Evolutionary conservation across 2,888 invertebrate species (phyloP), one percentile per base, ranked within the genome.

Genomic region (Heliconius cydno): DNA sequence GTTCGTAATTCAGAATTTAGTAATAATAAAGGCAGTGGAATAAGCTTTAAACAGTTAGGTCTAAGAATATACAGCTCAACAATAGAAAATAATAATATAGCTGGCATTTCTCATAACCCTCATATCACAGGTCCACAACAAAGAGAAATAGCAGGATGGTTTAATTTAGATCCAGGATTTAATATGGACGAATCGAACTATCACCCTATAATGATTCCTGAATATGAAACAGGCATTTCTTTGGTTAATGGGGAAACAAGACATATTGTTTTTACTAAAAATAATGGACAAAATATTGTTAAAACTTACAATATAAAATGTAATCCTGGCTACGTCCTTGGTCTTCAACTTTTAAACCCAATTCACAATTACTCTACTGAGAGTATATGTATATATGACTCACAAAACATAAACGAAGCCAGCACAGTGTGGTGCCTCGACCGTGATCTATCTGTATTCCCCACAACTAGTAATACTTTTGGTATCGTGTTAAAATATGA

Each of bases 21-120:
- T 1, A 96, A 97, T 77, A 99, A 99, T 88, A 96, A 96, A 85
- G 98, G 98, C 7, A 98, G 98, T 86, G 99, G 99, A 15, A 96
- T 99, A 15, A 97, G 98, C 88, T 96, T 99, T 81, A 98, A 98
- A 86, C 98, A 98, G 90, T 94, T 99, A 41, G 98, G 98, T 28
- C 94, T 98, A 34, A 97, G 96, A 88, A 96, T 98, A 38, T 96
- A 96, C 79, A 97, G 97, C 80, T 97, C 98, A 12, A 94, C 95
- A 0, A 97, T 99, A 80, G 97, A 97, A 88, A 97, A 97, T 83
- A 99, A 99, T 90, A 96, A 96, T 60, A 95, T 97, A 78, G 97
- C 98, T 65, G 99, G 99, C 0, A 97, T 99, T 83, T 96, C 97
- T 77, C 99, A 99, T 88, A 97, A 99, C 92, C 98, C 99, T 0